Evolutionary conservation across 2,113 vertebrate species (phyloP).

Genomic region (Campylomormyrus tamandua): DNA sequence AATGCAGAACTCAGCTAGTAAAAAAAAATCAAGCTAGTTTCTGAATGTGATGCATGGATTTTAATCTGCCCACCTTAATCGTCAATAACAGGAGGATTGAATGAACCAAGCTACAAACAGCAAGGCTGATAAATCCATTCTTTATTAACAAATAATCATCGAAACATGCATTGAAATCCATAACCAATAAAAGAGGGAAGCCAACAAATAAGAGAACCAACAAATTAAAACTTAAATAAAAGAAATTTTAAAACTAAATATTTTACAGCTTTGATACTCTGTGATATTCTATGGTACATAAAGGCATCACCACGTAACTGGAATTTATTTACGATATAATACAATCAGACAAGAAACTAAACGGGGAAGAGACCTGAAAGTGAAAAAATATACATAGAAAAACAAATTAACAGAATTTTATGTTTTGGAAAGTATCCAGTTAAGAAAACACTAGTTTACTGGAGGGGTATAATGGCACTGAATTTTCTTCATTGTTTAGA

Average conservation of each 20-base stretch:
- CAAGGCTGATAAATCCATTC: conserved; percentile 62
- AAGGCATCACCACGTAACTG: conserved; percentile 20
- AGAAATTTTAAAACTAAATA: conserved; percentile 54
- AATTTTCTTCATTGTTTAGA: conserved; percentile 24
- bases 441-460: conserved; percentile 16
- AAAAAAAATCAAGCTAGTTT: not conserved
- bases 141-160: conserved; percentile 90
- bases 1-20: not conserved
- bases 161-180: conserved; percentile 86
- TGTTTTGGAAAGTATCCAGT: not conserved
- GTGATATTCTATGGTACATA: conserved; percentile 56
- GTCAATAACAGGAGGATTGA: not conserved
- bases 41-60: not conserved
- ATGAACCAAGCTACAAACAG: not conserved
- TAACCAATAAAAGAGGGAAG: conserved; percentile 62
- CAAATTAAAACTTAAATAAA: conserved; percentile 34
- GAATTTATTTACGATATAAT: conserved; percentile 14
- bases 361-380: not conserved
- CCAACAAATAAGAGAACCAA: conserved; percentile 26
- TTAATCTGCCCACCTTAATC: not conserved
- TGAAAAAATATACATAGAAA: not conserved
- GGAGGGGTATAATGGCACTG: conserved; percentile 37
- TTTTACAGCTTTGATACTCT: conserved; percentile 67
- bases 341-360: not conserved
- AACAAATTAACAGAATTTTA: not conserved